Percentiles rank a stretch among this genome's conserved stretches.
Evolutionary conservation across 2,888 invertebrate species (phyloP).

Genomic region (Ectobius pallidus): DNA sequence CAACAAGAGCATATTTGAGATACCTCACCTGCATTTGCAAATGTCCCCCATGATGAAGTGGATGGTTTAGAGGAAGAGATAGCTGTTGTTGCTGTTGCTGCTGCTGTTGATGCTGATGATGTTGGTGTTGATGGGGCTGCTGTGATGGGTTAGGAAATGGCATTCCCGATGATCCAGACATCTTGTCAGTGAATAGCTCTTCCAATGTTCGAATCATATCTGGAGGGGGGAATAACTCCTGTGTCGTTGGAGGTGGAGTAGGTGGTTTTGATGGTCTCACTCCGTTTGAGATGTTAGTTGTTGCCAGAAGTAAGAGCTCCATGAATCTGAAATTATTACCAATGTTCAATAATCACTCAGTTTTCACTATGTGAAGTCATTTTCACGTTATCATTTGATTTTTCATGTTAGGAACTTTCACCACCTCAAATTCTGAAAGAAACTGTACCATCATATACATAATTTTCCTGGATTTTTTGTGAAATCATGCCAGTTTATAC

Average conservation of each 20-base stretch:
- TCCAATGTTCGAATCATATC: slow-evolving; percentile 43
- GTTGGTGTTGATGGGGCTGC: background rate
- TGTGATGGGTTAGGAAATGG: background rate
- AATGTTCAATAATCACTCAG: background rate
- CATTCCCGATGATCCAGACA: slow-evolving; percentile 34
- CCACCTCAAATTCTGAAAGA: no score
- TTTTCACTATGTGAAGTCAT: background rate
- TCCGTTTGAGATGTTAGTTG: slow-evolving; percentile 30
- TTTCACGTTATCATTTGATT: no score
- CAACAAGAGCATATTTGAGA: no score
- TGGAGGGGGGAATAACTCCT: slow-evolving; percentile 40
- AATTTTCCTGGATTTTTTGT: no score
- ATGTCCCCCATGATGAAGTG: slow-evolving; percentile 28
- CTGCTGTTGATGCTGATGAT: background rate
- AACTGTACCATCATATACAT: no score
- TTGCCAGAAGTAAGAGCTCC: slow-evolving; percentile 47
- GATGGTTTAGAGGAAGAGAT: background rate
- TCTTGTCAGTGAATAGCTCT: slow-evolving; percentile 45
- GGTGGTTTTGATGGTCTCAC: slow-evolving; percentile 46
- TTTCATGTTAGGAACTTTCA: no score
- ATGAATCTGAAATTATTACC: slow-evolving; percentile 40
- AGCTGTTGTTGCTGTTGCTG: slow-evolving; percentile 16
- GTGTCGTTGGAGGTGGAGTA: slow-evolving; percentile 45
- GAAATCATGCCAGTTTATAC: no score
- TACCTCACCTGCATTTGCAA: slow-evolving; percentile 41